Percentiles rank a stretch among this genome's conserved stretches.
These are phyloP conservation scores for Triops cancriformis DNA, from an alignment of 1,140 invertebrate species.

Conservation along the genomic window DNA sequence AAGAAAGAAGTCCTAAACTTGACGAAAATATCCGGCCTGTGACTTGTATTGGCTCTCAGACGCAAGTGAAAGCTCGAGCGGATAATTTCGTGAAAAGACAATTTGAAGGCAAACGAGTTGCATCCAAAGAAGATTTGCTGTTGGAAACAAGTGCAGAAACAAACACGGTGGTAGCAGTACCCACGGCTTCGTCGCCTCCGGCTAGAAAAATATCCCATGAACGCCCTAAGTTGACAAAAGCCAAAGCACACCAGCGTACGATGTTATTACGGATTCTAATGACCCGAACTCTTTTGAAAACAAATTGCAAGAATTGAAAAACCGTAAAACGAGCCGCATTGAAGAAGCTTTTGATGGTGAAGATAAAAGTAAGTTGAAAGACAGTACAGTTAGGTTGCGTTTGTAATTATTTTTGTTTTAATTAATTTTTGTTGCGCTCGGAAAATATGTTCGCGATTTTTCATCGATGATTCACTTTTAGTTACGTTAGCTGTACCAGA, in stretches of 20 bases:
- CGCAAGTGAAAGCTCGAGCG: conserved; percentile 15
- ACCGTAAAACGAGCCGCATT: conserved; percentile 25
- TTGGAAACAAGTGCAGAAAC: background rate
- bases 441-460: too few relatives aligned
- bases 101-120: conserved; percentile 14
- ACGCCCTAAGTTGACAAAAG: conserved; percentile 52
- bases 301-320: conserved; percentile 20
- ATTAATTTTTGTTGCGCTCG: too few relatives aligned
- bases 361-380: conserved; percentile 31
- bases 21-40: background rate
- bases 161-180: background rate
- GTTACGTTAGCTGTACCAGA: conserved; percentile 18
- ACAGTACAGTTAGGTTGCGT: conserved; percentile 22
- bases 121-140: conserved; percentile 15
- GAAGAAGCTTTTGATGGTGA: conserved; percentile 32
- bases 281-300: conserved; percentile 21
- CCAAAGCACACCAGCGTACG: conserved; percentile 64
- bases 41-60: conserved; percentile 16
- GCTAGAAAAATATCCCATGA: conserved; percentile 31
- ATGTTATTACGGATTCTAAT: conserved; percentile 35
- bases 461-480: background rate
- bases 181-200: background rate
- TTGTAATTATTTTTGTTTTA: background rate
- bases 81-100: conserved; percentile 14
- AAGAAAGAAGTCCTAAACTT: background rate